These are phyloP conservation scores for Polyergus mexicanus DNA, from an alignment of 1,140 invertebrate genomes.

Conservation along the genomic window DNA sequence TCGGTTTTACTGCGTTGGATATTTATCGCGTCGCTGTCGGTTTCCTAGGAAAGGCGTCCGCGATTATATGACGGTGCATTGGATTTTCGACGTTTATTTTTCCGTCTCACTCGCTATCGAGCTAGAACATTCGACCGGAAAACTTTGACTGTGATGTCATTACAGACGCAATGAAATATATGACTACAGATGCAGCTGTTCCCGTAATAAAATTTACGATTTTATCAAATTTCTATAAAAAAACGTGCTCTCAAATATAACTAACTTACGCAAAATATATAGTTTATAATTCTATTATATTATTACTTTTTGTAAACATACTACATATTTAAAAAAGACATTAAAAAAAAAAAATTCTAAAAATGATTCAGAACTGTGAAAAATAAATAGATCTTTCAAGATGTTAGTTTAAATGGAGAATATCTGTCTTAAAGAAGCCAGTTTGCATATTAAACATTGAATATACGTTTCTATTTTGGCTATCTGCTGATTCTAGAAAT, in stretches of 20 bases:
- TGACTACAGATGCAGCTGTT: not conserved
- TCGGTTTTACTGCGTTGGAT: constrained; percentile 53
- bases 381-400: too few species aligned
- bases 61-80: constrained; percentile 42
- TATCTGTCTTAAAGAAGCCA: not conserved
- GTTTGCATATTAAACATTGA: not conserved
- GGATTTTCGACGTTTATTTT: constrained; percentile 58
- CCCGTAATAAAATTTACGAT: not conserved
- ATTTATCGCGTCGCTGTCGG: constrained; percentile 53
- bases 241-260: not conserved
- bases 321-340: too few species aligned
- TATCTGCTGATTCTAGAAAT: not conserved
- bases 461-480: not conserved
- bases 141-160: constrained; percentile 14
- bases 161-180: not conserved
- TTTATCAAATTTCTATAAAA: not conserved
- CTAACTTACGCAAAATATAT: not conserved
- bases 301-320: not conserved
- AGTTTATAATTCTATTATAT: not conserved
- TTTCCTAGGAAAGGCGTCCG: constrained; percentile 49
- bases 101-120: constrained; percentile 5
- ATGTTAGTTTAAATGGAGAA: not conserved
- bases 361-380: too few species aligned
- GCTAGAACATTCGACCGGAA: constrained; percentile 25
- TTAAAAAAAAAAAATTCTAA: too few species aligned